phyloP scores from a whole-genome alignment of 2,888 invertebrate species.

The Helleia helle region DNA sequence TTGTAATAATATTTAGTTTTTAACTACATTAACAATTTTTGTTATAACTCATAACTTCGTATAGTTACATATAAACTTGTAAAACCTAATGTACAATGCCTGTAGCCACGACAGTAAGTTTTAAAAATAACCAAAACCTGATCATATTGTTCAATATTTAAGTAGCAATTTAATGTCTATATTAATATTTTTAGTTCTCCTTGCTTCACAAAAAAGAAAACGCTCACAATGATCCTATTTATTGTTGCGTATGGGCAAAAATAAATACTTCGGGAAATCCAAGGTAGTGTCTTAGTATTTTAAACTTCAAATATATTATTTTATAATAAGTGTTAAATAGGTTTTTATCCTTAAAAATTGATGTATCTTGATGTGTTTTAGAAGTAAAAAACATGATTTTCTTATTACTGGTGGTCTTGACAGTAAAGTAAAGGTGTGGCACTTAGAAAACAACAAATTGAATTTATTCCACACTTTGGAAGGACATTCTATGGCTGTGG shows the following conservation, averaged over 20 bases:
- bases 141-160: background rate
- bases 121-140: background rate
- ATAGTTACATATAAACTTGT: no score
- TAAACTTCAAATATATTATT: no score
- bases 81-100: no score
- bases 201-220: constrained; percentile 82
- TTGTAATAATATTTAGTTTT: no score
- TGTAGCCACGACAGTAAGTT: background rate
- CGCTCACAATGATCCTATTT: constrained; percentile 94
- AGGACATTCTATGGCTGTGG: constrained; percentile 93
- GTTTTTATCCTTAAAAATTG: no score
- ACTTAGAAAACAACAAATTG: constrained; percentile 78
- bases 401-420: constrained; percentile 94
- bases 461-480: constrained; percentile 83
- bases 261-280: constrained; percentile 45
- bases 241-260: constrained; percentile 92
- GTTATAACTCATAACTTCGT: no score
- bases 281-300: no score
- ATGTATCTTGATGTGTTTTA: constrained; percentile 12
- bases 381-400: constrained; percentile 61
- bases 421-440: constrained; percentile 93
- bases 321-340: no score
- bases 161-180: no score
- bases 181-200: constrained; percentile 71
- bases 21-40: no score